These are phyloP conservation scores for Anagrus nilaparvatae DNA, from an alignment of 1,140 invertebrate genomes.

Conservation along the genomic window DNA sequence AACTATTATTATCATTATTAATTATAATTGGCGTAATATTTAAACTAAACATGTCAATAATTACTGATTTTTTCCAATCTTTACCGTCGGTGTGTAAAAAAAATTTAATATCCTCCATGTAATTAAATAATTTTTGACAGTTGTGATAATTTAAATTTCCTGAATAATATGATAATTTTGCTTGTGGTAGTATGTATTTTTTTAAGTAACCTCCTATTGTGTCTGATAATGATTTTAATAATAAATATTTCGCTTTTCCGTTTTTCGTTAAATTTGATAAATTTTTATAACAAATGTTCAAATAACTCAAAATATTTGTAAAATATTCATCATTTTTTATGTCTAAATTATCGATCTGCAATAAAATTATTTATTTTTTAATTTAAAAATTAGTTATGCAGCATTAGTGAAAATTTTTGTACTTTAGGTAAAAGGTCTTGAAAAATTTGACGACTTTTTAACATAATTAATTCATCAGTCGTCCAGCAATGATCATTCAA, in stretches of 20 bases:
- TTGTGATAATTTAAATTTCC: conserved; percentile 46
- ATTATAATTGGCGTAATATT: conserved; percentile 3
- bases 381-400: too few relatives aligned
- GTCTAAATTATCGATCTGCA: conserved; percentile 25
- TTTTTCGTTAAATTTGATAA: conserved; percentile 36
- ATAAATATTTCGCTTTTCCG: conserved; percentile 37
- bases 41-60: conserved; percentile 8
- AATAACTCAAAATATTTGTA: conserved; percentile 40
- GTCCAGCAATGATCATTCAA: conserved; percentile 28
- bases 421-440: conserved; percentile 33
- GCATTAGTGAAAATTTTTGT: too few relatives aligned
- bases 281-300: conserved; percentile 39
- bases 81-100: conserved; percentile 46
- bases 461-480: conserved; percentile 26
- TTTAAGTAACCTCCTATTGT: conserved; percentile 44
- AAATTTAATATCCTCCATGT: conserved; percentile 44
- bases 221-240: conserved; percentile 46
- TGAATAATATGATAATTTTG: conserved; percentile 48
- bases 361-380: too few relatives aligned
- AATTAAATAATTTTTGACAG: conserved; percentile 42
- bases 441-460: conserved; percentile 28
- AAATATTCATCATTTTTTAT: conserved; percentile 28
- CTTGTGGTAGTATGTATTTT: conserved; percentile 44
- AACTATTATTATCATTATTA: too few relatives aligned
- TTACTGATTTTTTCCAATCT: conserved; percentile 42